phyloP scores from a whole-genome alignment of 1,140 invertebrate species.

The Drosophila nannoptera region DNA sequence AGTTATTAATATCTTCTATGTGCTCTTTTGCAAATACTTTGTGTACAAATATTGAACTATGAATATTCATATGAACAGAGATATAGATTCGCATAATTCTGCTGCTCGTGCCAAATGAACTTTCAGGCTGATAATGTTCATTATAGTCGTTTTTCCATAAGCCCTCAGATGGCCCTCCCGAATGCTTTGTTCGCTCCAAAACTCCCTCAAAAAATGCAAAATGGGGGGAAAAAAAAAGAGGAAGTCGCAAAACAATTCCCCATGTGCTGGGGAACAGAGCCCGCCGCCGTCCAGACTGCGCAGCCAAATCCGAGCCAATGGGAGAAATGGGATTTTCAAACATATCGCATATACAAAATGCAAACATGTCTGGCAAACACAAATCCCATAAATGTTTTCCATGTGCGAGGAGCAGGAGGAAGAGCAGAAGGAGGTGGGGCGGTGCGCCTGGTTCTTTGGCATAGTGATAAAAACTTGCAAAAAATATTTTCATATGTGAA shows the following conservation, averaged over 20 bases:
- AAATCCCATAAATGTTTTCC: conserved; percentile 75
- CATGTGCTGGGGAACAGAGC: conserved; percentile 2
- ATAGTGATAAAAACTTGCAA: conserved; percentile 70
- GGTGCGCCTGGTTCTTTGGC: conserved; percentile 4
- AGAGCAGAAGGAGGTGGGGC: not conserved
- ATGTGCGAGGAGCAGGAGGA: not conserved
- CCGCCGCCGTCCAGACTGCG: too few species aligned
- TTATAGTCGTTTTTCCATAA: conserved; percentile 1
- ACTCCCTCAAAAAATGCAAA: not conserved
- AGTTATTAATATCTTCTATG: too few species aligned
- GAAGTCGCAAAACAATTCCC: not conserved
- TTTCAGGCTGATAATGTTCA: conserved; percentile 3
- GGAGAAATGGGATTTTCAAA: conserved; percentile 73
- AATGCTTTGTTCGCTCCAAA: conserved; percentile 1
- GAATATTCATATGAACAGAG: too few species aligned
- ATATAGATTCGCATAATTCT: too few species aligned
- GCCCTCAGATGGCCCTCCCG: too few species aligned
- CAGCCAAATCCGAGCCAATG: conserved; percentile 23
- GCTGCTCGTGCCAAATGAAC: not conserved
- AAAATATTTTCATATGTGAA: conserved; percentile 77
- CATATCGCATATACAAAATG: conserved; percentile 78
- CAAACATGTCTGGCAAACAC: conserved; percentile 77
- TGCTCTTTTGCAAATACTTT: too few species aligned
- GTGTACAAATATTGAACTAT: too few species aligned
- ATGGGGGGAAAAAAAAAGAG: not conserved